Evolutionary conservation across 2,113 vertebrate species (phyloP).

Genomic region (Rattus norvegicus): DNA sequence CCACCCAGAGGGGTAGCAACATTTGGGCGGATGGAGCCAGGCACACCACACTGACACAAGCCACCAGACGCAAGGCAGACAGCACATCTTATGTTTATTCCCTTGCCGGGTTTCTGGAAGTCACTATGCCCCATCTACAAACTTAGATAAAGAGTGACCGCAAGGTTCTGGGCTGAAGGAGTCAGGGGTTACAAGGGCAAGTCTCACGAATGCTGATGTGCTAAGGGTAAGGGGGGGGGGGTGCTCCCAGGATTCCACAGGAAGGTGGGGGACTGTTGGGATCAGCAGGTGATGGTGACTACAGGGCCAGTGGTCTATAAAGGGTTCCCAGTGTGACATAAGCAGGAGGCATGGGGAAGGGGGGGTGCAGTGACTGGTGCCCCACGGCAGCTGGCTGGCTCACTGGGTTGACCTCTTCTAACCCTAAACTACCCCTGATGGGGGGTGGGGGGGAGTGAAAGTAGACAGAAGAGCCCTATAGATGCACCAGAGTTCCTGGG

Average conservation of each 20-base stretch:
- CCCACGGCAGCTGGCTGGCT: background rate
- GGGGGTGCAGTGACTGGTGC: background rate
- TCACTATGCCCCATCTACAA: background rate
- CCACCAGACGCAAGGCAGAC: background rate
- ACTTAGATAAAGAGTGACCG: accelerated
- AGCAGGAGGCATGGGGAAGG: background rate
- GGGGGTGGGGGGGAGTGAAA: background rate
- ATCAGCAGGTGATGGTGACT: background rate
- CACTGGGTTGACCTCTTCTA: background rate
- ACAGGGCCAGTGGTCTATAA: background rate
- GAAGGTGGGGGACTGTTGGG: background rate
- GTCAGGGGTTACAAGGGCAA: background rate
- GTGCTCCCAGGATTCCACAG: background rate
- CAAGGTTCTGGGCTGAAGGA: accelerated
- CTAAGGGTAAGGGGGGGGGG: background rate
- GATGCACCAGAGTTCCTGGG: background rate
- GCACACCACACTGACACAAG: accelerated
- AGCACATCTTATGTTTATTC: background rate
- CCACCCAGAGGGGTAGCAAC: background rate
- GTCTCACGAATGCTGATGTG: background rate
- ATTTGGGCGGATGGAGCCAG: too few relatives aligned
- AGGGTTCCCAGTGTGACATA: background rate
- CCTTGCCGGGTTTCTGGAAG: background rate
- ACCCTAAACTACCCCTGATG: background rate
- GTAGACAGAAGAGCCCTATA: too few relatives aligned